Conservation (phyloP, 2,888 invertebrate genomes). For the Agrenia bidenticulata region DNA sequence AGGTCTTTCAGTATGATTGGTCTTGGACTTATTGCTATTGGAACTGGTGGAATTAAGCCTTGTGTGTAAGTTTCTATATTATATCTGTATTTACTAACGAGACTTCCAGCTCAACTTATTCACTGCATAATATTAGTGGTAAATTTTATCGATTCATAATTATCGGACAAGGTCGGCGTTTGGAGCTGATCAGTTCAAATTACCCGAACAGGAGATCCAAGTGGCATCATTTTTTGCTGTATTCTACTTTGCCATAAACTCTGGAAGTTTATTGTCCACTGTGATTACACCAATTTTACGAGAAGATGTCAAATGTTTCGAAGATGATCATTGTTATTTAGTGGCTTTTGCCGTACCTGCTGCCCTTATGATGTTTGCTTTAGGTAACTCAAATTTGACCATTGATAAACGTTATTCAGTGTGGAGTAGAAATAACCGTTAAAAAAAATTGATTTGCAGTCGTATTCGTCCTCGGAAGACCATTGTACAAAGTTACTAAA, state of each 20-base stretch:
- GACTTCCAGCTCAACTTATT: neutral
- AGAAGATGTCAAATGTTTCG: slow-evolving; percentile 59
- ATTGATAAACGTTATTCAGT: slow-evolving; percentile 20
- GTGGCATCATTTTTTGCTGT: slow-evolving; percentile 85
- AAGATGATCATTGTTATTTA: slow-evolving; percentile 56
- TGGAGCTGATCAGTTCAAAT: slow-evolving; percentile 88
- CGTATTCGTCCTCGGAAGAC: slow-evolving; percentile 77
- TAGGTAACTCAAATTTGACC: slow-evolving; percentile 55
- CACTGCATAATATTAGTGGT: neutral
- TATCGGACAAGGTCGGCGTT: slow-evolving; percentile 81
- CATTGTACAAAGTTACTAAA: slow-evolving; percentile 71
- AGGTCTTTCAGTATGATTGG: slow-evolving; percentile 59
- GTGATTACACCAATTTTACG: slow-evolving; percentile 72
- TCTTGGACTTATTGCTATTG: slow-evolving; percentile 71
- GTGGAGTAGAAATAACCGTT: too few relatives aligned
- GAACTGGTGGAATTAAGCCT: slow-evolving; percentile 88
- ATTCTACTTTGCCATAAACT: slow-evolving; percentile 91
- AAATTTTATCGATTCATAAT: neutral
- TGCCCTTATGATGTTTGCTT: slow-evolving; percentile 59
- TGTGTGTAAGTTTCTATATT: slow-evolving; percentile 32
- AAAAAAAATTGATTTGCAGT: slow-evolving; percentile 59
- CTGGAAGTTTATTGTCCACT: slow-evolving; percentile 64
- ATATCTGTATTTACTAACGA: slow-evolving; percentile 1
- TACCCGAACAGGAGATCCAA: slow-evolving; percentile 76
- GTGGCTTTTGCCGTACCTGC: slow-evolving; percentile 62